phyloP scores from a whole-genome alignment of 2,888 invertebrate species.

The Monochamus alternatus region DNA sequence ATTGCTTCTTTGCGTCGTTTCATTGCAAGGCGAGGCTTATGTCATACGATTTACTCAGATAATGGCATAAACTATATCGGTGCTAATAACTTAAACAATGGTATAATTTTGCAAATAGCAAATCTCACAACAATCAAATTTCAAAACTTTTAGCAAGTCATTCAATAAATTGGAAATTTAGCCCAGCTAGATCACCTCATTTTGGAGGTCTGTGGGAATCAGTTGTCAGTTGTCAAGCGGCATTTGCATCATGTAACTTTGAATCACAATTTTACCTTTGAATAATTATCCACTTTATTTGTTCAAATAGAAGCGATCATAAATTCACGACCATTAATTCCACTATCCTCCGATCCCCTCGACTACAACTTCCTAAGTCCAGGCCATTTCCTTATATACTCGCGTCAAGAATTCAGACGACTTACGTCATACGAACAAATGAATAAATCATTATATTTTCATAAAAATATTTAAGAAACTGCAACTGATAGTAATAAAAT shows the following conservation, averaged over 20 bases:
- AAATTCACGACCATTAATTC: slow-evolving; percentile 51
- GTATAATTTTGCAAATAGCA: background rate
- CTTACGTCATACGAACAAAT: too few relatives aligned
- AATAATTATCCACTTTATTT: slow-evolving; percentile 59
- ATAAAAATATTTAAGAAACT: too few relatives aligned
- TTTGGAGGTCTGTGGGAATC: slow-evolving; percentile 63
- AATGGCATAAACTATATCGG: slow-evolving; percentile 57
- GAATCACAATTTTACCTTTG: slow-evolving; percentile 53
- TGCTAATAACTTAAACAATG: slow-evolving; percentile 45
- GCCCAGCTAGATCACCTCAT: slow-evolving; percentile 56
- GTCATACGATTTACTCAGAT: slow-evolving; percentile 52
- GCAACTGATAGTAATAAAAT: too few relatives aligned
- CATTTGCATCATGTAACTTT: slow-evolving; percentile 55
- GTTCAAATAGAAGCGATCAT: slow-evolving; percentile 58
- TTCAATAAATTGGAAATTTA: slow-evolving; percentile 58
- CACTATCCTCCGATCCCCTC: slow-evolving; percentile 53
- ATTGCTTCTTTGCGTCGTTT: slow-evolving; percentile 55
- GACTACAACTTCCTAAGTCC: slow-evolving; percentile 54
- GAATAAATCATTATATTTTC: too few relatives aligned
- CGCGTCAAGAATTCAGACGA: too few relatives aligned
- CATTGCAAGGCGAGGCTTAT: slow-evolving; percentile 52
- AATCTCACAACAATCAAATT: background rate
- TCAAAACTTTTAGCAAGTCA: background rate
- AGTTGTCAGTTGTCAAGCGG: slow-evolving; percentile 58
- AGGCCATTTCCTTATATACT: slow-evolving; percentile 57